A percentile compares a stretch with the other conserved stretches of the same genome.
Conservation (phyloP, 2,888 invertebrate species). For the Drosophila barbarae region DNA sequence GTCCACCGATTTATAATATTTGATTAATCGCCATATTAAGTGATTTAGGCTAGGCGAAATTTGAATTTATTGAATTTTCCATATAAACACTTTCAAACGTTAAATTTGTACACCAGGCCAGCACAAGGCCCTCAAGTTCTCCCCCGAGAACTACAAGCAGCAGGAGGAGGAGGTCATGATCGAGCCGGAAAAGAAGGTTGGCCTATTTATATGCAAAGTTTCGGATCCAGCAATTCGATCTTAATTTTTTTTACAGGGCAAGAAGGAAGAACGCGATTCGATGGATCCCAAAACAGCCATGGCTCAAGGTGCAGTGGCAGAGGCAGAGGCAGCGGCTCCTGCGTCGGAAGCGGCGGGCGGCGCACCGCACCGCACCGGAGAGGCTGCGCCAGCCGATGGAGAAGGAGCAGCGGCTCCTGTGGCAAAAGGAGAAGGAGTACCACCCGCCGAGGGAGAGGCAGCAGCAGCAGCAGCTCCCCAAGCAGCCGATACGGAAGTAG, state of each 20-base stretch:
- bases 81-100: too few relatives aligned
- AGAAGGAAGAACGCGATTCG: constrained; percentile 17
- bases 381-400: constrained; percentile 11
- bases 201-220: neutral
- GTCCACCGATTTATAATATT: neutral
- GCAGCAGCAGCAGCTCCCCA: constrained; percentile 1
- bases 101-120: constrained; percentile 78
- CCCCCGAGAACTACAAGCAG: constrained; percentile 82
- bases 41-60: too few relatives aligned
- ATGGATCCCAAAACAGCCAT: neutral
- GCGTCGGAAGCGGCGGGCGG: constrained; percentile 1
- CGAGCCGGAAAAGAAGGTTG: constrained; percentile 65
- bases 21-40: neutral
- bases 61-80: too few relatives aligned
- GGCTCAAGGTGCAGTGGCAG: neutral
- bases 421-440: neutral
- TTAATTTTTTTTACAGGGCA: constrained; percentile 5
- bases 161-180: constrained; percentile 77
- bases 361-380: neutral
- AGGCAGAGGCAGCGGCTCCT: neutral
- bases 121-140: constrained; percentile 84
- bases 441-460: neutral
- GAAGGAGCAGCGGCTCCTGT: constrained; percentile 10
- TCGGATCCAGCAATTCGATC: too few relatives aligned
- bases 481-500: constrained; percentile 1